phyloP scores from a whole-genome alignment of 2,797 vertebrate genomes.

The Aythya fuligula region DNA sequence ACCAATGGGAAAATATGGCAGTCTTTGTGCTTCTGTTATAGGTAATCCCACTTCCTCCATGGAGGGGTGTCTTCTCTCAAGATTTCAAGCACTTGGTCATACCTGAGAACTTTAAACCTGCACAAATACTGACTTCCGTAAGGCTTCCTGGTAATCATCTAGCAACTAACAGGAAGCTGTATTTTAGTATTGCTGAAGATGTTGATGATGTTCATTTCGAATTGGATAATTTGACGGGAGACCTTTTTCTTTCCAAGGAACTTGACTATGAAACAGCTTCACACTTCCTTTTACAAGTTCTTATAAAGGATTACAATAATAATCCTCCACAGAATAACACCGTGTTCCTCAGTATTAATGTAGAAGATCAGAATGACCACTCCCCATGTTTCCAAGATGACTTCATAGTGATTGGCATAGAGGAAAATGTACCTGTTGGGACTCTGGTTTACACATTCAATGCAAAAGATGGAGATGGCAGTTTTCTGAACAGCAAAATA shows the following conservation, averaged over 20 bases:
- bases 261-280: conserved; percentile 89
- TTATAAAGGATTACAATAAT: conserved; percentile 71
- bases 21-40: conserved; percentile 67
- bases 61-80: conserved; percentile 45
- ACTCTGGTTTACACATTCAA: conserved; percentile 85
- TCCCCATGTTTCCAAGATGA: conserved; percentile 86
- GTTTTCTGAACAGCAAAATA: conserved; percentile 86
- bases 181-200: conserved; percentile 83
- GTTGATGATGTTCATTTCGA: conserved; percentile 84
- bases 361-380: conserved; percentile 91
- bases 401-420: conserved; percentile 83
- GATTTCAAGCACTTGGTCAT: conserved; percentile 83
- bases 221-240: conserved; percentile 83
- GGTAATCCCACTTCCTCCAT: conserved; percentile 80
- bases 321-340: conserved; percentile 72
- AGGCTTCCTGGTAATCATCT: conserved; percentile 52
- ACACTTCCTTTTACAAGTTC: conserved; percentile 84
- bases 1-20: not conserved
- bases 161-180: conserved; percentile 55
- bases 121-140: conserved; percentile 82
- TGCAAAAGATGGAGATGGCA: conserved; percentile 89
- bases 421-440: conserved; percentile 84
- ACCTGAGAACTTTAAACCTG: conserved; percentile 85
- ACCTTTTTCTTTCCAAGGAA: conserved; percentile 87
- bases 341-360: conserved; percentile 80